These are phyloP conservation scores for Acanthosepion esculentum DNA, from an alignment of 2,888 invertebrate species.

Conservation along the genomic window DNA sequence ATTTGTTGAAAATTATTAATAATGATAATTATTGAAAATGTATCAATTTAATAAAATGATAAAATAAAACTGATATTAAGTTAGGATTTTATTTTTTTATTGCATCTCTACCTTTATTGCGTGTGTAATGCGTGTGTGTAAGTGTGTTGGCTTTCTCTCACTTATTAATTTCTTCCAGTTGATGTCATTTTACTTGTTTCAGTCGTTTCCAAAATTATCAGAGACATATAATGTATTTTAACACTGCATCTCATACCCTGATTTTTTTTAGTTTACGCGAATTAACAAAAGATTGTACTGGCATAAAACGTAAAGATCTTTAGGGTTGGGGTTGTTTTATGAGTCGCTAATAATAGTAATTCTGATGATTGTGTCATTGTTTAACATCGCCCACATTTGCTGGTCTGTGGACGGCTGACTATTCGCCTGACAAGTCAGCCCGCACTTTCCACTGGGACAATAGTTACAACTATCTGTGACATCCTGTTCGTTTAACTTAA, in stretches of 20 bases:
- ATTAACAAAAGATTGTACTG: not conserved
- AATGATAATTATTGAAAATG: no score
- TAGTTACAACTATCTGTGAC: slow-evolving; percentile 22
- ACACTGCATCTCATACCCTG: not conserved
- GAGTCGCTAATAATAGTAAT: not conserved
- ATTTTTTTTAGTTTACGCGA: not conserved
- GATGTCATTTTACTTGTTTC: not conserved
- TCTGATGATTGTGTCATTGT: slow-evolving; percentile 17
- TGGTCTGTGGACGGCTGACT: slow-evolving; percentile 8
- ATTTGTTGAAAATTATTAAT: no score
- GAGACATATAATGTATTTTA: not conserved
- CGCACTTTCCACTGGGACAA: not conserved
- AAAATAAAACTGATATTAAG: no score
- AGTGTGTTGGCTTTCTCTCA: not conserved
- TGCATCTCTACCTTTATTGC: not conserved
- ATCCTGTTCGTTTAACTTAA: slow-evolving; percentile 10
- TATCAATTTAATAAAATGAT: no score
- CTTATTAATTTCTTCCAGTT: not conserved
- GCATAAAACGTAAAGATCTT: not conserved
- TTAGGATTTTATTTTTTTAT: no score
- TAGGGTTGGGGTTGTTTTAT: not conserved
- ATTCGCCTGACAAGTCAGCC: slow-evolving; percentile 5
- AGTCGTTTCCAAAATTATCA: not conserved
- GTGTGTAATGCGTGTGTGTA: not conserved
- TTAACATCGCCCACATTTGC: slow-evolving; percentile 33